Evolutionary conservation across 2,797 vertebrate species (phyloP), one percentile per base, ranked within the genome.

Genomic region (Sebastes variabilis): DNA sequence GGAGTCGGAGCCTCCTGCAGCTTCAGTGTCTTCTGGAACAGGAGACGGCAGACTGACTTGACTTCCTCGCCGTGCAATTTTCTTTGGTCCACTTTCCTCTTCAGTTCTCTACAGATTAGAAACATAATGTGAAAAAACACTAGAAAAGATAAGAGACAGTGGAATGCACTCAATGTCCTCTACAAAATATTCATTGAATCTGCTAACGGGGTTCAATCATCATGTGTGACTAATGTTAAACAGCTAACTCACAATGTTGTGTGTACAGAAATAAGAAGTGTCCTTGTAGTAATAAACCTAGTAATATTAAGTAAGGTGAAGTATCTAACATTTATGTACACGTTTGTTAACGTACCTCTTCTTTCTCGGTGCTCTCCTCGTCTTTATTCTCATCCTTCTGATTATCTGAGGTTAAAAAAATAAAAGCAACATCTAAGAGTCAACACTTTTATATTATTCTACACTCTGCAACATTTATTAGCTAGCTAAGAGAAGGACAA

Each of bases 51-150:
- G 65, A 42, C 36, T 79, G 42, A 87, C 89, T 58, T 94, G 94
- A 75, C 94, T 93, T 89, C 92, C 95, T 72, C 88, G 89, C 54
- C 86, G 92, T 60, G 90, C 86, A 30, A 77, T 70, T 62, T 62
- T 70, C 72, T 85, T 78, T 3, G 88, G 75, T 68, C 81, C 91
- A 54, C 70, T 24, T 66, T 93, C 94, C 16, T 95, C 94, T 27
- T 94, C 93, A 66, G 86, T 71, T 24, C 76, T 87, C 70, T 97
- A 88, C 89, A 95, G 38, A 59, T 80, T 10, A 16, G 5, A 34
- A 54, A 25, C 76, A 55, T 5, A 46, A 29, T 20, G 5, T 14
- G 1, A 9, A 55, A 49, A 29, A 62, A 75, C 11, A 62, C 11
- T 11, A 16, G 8, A 11, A 32, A 69, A 42, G 6, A 61, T 14